phyloP scores from a whole-genome alignment of 2,113 vertebrate species.

The Apteryx mantelli region DNA sequence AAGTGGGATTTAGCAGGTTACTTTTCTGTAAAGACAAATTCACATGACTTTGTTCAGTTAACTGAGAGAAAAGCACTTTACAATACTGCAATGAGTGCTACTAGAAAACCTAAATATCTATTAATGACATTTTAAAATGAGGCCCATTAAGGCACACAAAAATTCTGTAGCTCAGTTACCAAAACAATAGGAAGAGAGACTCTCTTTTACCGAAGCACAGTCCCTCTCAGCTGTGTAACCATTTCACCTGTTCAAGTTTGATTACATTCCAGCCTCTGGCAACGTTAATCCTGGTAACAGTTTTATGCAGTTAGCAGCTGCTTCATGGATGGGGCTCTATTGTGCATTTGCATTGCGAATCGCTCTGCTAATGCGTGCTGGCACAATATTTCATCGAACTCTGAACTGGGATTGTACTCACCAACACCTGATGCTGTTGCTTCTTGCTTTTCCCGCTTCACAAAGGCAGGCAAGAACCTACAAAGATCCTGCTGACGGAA shows the following conservation, averaged over 20 bases:
- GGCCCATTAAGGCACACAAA: neutral
- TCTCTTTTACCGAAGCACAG: neutral
- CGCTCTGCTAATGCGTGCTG: neutral
- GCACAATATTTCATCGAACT: neutral
- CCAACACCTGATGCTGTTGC: neutral
- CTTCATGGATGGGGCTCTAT: neutral
- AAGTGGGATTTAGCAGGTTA: neutral
- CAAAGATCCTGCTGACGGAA: neutral
- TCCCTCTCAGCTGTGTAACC: neutral
- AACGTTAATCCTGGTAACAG: conserved; percentile 57
- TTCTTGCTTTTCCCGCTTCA: neutral
- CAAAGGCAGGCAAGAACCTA: neutral
- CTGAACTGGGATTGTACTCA: conserved; percentile 23
- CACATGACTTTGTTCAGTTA: neutral
- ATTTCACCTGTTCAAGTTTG: conserved; percentile 66
- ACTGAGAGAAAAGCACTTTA: neutral
- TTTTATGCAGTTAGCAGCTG: conserved; percentile 46
- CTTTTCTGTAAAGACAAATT: neutral
- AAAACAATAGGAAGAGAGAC: neutral
- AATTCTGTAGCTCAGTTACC: neutral
- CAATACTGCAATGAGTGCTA: neutral
- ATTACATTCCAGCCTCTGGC: conserved; percentile 69
- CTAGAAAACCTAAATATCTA: neutral
- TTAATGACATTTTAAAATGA: neutral
- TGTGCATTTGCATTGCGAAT: conserved; percentile 14